Evolutionary conservation across 1,140 invertebrate species (phyloP).

Genomic region (Plutomurus gul): DNA sequence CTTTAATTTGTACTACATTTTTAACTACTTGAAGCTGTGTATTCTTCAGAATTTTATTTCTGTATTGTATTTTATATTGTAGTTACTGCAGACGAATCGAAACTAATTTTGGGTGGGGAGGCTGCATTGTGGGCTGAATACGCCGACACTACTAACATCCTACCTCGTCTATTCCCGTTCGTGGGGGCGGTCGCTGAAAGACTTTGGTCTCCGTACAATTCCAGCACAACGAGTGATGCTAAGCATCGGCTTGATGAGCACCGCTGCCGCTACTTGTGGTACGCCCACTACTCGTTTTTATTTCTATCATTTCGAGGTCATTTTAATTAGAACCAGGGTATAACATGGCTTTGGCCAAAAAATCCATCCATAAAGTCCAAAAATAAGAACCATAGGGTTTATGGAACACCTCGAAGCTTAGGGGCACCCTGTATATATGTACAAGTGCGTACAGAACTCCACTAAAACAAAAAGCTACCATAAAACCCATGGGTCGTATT

Average conservation of each 20-base stretch:
- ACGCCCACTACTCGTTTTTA: background rate
- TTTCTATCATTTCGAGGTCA: background rate
- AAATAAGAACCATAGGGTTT: too few species aligned
- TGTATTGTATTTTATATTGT: background rate
- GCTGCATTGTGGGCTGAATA: slow-evolving; percentile 75
- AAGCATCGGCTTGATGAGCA: slow-evolving; percentile 75
- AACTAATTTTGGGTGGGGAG: slow-evolving; percentile 71
- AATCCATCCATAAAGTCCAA: too few species aligned
- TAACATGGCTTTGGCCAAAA: background rate
- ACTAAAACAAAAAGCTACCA: too few species aligned
- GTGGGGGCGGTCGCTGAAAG: slow-evolving; percentile 81
- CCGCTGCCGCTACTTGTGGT: slow-evolving; percentile 74
- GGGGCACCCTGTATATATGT: too few species aligned
- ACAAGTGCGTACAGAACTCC: too few species aligned
- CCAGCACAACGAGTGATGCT: slow-evolving; percentile 58
- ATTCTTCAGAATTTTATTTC: background rate
- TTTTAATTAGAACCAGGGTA: background rate
- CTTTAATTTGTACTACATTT: background rate
- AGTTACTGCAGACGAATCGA: slow-evolving; percentile 58
- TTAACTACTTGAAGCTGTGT: background rate
- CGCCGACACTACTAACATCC: slow-evolving; percentile 70
- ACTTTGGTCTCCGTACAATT: slow-evolving; percentile 53
- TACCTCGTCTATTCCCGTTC: slow-evolving; percentile 73
- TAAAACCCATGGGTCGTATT: too few species aligned
- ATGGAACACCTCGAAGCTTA: too few species aligned